Percentiles rank a stretch among this genome's conserved stretches.
Conservation (phyloP, 2,113 vertebrate species). For the Falcunculus frontatus region DNA sequence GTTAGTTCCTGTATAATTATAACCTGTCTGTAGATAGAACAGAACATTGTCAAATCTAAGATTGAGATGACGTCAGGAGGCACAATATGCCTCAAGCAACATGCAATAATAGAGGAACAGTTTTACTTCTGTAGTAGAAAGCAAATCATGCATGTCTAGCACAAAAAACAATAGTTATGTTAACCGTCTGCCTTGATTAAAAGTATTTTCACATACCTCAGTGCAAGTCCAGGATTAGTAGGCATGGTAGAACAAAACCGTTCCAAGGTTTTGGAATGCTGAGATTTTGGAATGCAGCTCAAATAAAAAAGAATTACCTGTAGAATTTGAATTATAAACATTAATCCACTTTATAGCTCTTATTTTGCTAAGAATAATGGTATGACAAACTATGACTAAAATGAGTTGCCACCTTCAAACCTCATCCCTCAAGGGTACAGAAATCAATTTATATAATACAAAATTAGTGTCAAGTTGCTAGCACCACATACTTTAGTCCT, state of each 20-base stretch:
- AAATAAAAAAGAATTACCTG: constrained; percentile 93
- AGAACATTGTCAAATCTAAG: not conserved
- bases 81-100: not conserved
- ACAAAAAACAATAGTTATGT: not conserved
- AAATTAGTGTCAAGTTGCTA: not conserved
- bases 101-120: not conserved
- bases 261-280: constrained; percentile 90
- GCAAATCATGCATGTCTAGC: not conserved
- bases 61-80: not conserved
- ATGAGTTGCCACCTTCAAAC: not conserved
- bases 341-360: not conserved
- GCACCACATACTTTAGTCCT: not conserved
- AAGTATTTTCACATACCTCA: constrained; percentile 81
- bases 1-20: not conserved
- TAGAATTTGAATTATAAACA: constrained; percentile 43
- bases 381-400: not conserved
- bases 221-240: constrained; percentile 86
- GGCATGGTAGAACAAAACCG: constrained; percentile 88
- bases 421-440: not conserved
- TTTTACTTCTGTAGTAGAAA: not conserved
- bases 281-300: constrained; percentile 85
- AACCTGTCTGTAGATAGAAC: not conserved
- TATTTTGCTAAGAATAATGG: not conserved
- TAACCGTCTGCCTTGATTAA: not conserved
- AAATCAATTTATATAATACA: not conserved